A percentile compares a stretch with the other conserved stretches of the same genome.
Evolutionary conservation across 2,113 vertebrate species (phyloP).

Genomic region (Nestor notabilis): DNA sequence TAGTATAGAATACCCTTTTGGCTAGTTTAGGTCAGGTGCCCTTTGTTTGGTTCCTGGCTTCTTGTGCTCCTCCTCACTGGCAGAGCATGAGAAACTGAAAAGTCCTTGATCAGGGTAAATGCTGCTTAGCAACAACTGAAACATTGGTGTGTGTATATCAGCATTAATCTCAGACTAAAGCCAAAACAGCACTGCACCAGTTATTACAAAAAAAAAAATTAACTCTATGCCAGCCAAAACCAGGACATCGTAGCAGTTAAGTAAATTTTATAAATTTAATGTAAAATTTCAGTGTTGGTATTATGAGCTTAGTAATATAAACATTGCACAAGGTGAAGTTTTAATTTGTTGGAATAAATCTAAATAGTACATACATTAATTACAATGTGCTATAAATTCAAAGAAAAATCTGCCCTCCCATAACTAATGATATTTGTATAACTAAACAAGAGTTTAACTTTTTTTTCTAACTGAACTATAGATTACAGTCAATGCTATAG

Average conservation of each 20-base stretch:
- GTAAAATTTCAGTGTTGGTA: not conserved
- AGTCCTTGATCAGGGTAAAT: not conserved
- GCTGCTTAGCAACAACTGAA: not conserved
- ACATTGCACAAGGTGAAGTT: not conserved
- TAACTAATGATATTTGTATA: not conserved
- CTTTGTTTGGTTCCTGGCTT: not conserved
- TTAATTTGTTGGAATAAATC: not conserved
- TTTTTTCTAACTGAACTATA: not conserved
- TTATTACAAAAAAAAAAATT: not conserved
- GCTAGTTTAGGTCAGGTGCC: not conserved
- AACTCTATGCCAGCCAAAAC: not conserved
- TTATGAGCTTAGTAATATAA: not conserved
- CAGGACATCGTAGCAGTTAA: not conserved
- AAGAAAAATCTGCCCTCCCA: not conserved
- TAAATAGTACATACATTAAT: not conserved
- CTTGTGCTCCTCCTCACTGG: not conserved
- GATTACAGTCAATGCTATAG: not conserved
- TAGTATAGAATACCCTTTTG: not conserved
- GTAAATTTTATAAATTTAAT: not conserved
- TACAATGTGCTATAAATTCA: not conserved
- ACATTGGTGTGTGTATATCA: not conserved
- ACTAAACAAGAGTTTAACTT: not conserved
- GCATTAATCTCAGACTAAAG: not conserved
- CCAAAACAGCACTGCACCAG: not conserved
- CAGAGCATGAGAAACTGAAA: not conserved